Evolutionary conservation across 2,888 invertebrate genomes (phyloP).

Genomic region (Nemotelus pantherinus): DNA sequence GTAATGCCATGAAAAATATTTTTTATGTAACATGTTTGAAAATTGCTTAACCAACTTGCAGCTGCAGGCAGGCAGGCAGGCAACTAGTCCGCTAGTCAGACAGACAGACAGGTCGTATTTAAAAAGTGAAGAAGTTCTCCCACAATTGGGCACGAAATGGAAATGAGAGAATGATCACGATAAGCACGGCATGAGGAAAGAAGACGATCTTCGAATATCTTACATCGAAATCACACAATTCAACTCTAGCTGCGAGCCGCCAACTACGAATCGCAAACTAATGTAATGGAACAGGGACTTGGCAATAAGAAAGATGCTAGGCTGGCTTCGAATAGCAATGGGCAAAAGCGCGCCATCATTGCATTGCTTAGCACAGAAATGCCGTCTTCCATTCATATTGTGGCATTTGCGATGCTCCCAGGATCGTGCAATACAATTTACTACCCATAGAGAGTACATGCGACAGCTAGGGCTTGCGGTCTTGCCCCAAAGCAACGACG

Average conservation of each 20-base stretch:
- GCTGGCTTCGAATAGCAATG: not conserved
- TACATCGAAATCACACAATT: constrained; percentile 38
- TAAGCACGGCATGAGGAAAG: constrained; percentile 33
- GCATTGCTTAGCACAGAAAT: not conserved
- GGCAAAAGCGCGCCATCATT: constrained; percentile 2
- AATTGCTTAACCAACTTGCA: constrained; percentile 32
- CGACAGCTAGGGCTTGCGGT: not conserved
- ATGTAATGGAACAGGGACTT: constrained; percentile 15
- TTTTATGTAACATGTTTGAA: constrained; percentile 42
- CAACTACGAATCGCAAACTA: not conserved
- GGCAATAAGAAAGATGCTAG: not conserved
- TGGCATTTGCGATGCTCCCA: constrained; percentile 21
- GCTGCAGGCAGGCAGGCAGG: not conserved
- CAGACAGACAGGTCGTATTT: not conserved
- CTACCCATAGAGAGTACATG: constrained; percentile 32
- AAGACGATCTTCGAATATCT: constrained; percentile 39
- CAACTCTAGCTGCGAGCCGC: constrained; percentile 19
- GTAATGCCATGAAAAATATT: constrained; percentile 34
- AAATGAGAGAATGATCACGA: constrained; percentile 43
- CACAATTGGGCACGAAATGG: constrained; percentile 40
- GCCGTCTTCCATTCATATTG: constrained; percentile 25
- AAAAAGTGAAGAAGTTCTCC: constrained; percentile 34
- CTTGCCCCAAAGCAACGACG: no score
- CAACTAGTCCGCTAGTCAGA: not conserved
- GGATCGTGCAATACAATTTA: constrained; percentile 43